Base-by-base conservation (phyloP, 2,888 invertebrate species). In the Apamea crenata region DNA sequence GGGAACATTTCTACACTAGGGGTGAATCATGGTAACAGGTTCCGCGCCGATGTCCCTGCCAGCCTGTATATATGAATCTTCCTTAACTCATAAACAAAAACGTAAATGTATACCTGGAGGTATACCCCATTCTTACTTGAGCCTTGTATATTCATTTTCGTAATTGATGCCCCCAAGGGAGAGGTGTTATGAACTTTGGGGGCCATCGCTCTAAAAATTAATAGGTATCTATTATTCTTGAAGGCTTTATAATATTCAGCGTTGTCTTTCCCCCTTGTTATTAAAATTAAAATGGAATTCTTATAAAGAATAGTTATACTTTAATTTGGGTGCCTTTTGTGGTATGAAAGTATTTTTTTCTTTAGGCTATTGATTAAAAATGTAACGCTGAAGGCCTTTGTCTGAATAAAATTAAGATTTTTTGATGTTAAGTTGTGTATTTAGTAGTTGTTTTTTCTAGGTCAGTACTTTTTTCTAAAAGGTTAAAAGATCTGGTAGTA, bases 141-240 rank as follows among this genome's bases (percentile, higher is more conserved):
- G 69, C 16, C 56, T 65, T 71, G 65, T 74, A 71, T 74, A 80
- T 78, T 74, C 56, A 78, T 77, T 67, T 67, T 65, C 50, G 44
- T 73, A 78, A 87, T 75, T 84, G 74, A 73, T 75, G 81, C 68
- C 85, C 68, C 74, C 78, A 65, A 68, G 77, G 77, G 77, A 73
- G 59, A 44, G 44, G 63, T 67, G 63, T 87, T 74, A 85, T 76
- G 75, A 86, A 86, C 76, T 85, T 87, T 77, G 70, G 67, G 61
- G 66, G 56, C 63, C 79, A 82, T 76, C 53, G 68, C 47, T 82
- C 67, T 82, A 75, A 82, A 84, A 78, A 87, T 78, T 82, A 87
- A 87, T 82, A 82, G 66, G 75, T 80, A 87, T 78, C 88, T 80
- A 77, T 85, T 84, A 84, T 82, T 88, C 82, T 85, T 69, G 77